These are phyloP conservation scores for Tetramorium parvispinum DNA, from an alignment of 1,140 invertebrate genomes.

Conservation along the genomic window DNA sequence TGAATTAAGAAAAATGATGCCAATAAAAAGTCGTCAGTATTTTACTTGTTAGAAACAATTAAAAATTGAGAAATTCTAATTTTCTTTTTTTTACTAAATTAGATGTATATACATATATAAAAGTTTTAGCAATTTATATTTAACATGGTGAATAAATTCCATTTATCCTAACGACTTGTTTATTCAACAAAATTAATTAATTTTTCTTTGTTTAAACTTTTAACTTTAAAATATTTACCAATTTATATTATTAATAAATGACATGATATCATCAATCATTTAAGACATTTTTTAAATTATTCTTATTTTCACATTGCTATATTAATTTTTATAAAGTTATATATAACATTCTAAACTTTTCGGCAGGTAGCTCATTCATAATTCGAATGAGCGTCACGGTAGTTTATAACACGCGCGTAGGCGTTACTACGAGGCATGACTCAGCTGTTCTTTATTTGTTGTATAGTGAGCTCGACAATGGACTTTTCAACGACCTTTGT, in stretches of 20 bases:
- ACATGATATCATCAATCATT: not conserved
- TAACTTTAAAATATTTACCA: conserved; percentile 3
- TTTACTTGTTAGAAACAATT: not conserved
- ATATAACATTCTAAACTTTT: conserved; percentile 12
- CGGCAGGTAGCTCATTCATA: conserved; percentile 25
- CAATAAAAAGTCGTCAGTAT: not conserved
- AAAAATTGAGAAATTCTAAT: not conserved
- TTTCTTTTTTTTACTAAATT: not conserved
- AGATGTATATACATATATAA: not conserved
- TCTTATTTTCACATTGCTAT: not conserved
- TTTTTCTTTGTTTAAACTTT: not conserved
- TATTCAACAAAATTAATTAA: not conserved
- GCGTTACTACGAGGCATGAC: conserved; percentile 30
- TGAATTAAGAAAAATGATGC: not conserved
- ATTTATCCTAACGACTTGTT: not conserved
- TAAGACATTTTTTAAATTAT: not conserved
- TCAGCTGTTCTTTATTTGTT: conserved; percentile 52
- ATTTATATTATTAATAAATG: not conserved
- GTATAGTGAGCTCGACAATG: conserved; percentile 18
- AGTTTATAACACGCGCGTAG: conserved; percentile 5
- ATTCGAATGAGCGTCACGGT: conserved; percentile 1
- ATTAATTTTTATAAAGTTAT: conserved; percentile 5
- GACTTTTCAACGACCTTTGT: conserved; percentile 29
- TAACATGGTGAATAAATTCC: not conserved
- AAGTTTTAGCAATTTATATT: not conserved